Evolutionary conservation across 2,888 invertebrate species (phyloP).

Genomic region (Athalia rosae): DNA sequence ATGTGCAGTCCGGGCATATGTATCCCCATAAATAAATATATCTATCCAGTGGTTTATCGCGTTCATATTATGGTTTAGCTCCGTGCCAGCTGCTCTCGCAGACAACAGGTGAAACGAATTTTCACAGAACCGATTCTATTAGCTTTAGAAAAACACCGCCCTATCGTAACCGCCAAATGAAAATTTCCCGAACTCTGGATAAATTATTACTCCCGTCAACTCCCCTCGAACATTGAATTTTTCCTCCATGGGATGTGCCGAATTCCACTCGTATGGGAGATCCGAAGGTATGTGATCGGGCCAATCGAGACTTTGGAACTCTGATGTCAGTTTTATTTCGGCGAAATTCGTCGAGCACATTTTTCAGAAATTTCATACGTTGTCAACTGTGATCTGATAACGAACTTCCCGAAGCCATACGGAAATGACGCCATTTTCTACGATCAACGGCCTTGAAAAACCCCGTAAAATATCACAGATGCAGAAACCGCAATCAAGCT

Average conservation of each 20-base stretch:
- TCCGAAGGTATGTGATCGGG: too few species aligned
- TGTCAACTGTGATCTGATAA: too few species aligned
- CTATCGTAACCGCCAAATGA: slow-evolving; percentile 10
- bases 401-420: too few species aligned
- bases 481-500: too few species aligned
- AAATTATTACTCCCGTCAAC: not conserved
- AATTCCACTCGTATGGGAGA: too few species aligned
- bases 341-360: not conserved
- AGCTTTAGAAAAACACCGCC: slow-evolving; percentile 9
- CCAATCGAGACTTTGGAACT: slow-evolving; percentile 62
- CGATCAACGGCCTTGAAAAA: not conserved
- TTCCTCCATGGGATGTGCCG: too few species aligned
- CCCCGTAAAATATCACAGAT: too few species aligned
- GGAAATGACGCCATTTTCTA: not conserved
- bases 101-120: slow-evolving; percentile 39
- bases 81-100: slow-evolving; percentile 25
- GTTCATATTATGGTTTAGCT: slow-evolving; percentile 10
- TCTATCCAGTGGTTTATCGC: slow-evolving; percentile 20
- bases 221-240: too few species aligned
- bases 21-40: not conserved
- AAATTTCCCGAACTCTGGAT: slow-evolving; percentile 6
- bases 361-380: not conserved
- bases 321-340: slow-evolving; percentile 65
- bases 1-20: not conserved
- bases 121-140: slow-evolving; percentile 5